Percentiles rank a stretch among this genome's conserved stretches.
phyloP scores from a whole-genome alignment of 1,140 invertebrate species.

The Frieseomelitta varia region DNA sequence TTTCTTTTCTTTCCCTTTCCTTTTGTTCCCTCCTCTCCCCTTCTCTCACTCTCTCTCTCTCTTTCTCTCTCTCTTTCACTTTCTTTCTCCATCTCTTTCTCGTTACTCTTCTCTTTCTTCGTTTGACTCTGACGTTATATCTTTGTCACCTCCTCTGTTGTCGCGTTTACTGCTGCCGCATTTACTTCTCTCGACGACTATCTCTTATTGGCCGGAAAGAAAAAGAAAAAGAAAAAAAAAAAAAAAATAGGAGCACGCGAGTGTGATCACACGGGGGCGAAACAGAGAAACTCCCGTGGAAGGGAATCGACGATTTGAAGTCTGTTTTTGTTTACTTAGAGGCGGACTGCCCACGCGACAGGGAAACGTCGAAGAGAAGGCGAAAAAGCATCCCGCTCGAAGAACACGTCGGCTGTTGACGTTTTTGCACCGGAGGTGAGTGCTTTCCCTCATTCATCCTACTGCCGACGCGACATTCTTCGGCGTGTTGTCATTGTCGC shows the following conservation, averaged over 20 bases:
- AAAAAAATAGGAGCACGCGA: conserved; percentile 29
- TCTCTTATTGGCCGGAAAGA: conserved; percentile 35
- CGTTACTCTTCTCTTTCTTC: background rate
- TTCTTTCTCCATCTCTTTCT: background rate
- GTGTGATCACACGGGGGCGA: conserved; percentile 50
- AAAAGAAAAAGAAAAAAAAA: conserved; percentile 26
- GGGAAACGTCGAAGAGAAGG: conserved; percentile 12
- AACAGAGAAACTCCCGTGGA: conserved; percentile 22
- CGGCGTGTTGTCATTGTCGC: background rate
- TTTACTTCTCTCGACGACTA: conserved; percentile 24
- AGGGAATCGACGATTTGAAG: conserved; percentile 53
- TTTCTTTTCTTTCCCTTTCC: background rate
- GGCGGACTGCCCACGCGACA: conserved; percentile 45
- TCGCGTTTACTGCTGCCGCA: conserved; percentile 26
- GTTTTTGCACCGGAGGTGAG: conserved; percentile 34
- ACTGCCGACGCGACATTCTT: background rate
- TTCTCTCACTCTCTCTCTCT: background rate
- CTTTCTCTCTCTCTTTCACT: background rate
- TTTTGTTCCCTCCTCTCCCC: background rate
- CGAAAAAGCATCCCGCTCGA: conserved; percentile 24
- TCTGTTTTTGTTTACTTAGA: conserved; percentile 64
- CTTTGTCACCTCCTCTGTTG: conserved; percentile 10
- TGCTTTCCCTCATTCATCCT: background rate
- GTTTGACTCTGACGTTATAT: background rate
- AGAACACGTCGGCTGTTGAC: conserved; percentile 16